Percentiles rank a stretch among this genome's conserved stretches.
These are phyloP conservation scores for Drosophila bipectinata DNA, from an alignment of 1,140 invertebrate species.

Conservation along the genomic window DNA sequence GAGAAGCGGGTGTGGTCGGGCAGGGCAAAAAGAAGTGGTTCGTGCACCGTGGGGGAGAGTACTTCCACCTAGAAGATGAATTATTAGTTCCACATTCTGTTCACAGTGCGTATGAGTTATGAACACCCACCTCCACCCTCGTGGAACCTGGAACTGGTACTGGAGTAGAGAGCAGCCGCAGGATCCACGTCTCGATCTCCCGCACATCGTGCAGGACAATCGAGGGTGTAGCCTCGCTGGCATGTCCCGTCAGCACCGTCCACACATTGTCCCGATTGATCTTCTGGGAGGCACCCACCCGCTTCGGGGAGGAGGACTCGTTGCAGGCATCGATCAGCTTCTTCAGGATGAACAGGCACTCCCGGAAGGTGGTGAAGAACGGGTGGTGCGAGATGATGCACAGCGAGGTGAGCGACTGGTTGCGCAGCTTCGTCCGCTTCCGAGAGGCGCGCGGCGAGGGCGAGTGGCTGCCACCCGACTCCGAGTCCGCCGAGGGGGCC, in stretches of 20 bases:
- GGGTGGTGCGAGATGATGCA: conserved; percentile 99
- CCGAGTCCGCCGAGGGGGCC: conserved; percentile 90
- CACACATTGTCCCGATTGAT: conserved; percentile 93
- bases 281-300: conserved; percentile 94
- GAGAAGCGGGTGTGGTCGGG: conserved; percentile 98
- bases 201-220: conserved; percentile 97
- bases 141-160: conserved; percentile 99
- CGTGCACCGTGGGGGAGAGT: conserved; percentile 93
- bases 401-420: conserved; percentile 97
- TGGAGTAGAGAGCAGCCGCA: conserved; percentile 96
- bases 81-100: background rate
- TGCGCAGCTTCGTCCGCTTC: conserved; percentile 90
- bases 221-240: conserved; percentile 91
- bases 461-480: conserved; percentile 93
- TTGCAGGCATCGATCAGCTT: conserved; percentile 98
- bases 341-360: conserved; percentile 97
- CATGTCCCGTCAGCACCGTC: conserved; percentile 90
- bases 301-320: conserved; percentile 94
- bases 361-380: conserved; percentile 98
- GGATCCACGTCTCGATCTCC: conserved; percentile 99
- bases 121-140: conserved; percentile 90
- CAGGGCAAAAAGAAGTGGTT: conserved; percentile 96
- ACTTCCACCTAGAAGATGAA: conserved; percentile 88
- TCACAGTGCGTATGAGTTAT: background rate
- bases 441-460: conserved; percentile 93